Percentiles rank a stretch among this genome's conserved stretches.
These are phyloP conservation scores for Kuschelorhynchus macadamiae DNA, from an alignment of 2,888 invertebrate genomes.

Conservation along the genomic window DNA sequence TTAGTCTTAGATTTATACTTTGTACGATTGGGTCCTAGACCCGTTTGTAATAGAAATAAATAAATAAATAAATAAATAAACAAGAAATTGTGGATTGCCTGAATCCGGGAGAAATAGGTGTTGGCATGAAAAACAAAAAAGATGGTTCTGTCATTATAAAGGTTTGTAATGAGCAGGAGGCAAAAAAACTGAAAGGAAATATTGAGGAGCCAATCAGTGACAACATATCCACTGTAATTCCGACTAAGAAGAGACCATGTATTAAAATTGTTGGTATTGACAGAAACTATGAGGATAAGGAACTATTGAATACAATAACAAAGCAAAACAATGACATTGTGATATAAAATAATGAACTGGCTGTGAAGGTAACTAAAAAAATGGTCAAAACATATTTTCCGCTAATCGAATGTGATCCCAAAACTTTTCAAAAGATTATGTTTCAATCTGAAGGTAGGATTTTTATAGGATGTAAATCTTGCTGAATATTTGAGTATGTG, in stretches of 20 bases:
- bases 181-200: background rate
- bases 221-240: background rate
- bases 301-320: background rate
- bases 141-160: background rate
- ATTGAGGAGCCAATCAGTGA: background rate
- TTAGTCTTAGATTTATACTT: no score
- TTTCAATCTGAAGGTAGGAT: no score
- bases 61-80: no score
- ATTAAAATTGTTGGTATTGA: background rate
- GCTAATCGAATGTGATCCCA: background rate
- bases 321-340: background rate
- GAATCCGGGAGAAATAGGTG: background rate
- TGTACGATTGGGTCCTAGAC: no score
- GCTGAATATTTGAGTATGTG: no score
- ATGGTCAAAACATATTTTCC: background rate
- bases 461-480: no score
- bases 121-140: background rate
- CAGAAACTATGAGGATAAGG: background rate
- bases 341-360: background rate
- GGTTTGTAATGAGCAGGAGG: background rate
- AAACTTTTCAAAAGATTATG: background rate
- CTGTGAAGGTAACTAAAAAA: background rate
- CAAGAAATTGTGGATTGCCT: background rate
- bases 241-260: background rate
- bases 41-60: no score